phyloP scores from a whole-genome alignment of 2,113 vertebrate species.

The Todiramphus chloris region DNA sequence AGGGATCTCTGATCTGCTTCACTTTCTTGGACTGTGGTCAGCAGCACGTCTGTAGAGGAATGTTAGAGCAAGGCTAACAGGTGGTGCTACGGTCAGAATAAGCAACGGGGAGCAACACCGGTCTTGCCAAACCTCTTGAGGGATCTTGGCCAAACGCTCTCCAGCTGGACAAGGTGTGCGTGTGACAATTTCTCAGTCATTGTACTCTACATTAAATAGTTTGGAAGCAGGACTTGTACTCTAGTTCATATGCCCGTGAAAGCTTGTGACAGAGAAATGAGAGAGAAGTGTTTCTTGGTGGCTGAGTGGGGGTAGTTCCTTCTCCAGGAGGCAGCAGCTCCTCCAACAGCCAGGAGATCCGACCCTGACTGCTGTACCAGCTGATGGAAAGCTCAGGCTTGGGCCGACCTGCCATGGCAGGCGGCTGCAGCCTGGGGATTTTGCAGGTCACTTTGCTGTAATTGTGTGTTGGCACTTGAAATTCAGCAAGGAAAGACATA shows the following conservation, averaged over 20 bases:
- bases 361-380: neutral
- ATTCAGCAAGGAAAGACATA: slow-evolving; percentile 33
- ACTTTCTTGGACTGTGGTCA: neutral
- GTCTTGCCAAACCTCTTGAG: neutral
- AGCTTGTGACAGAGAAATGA: neutral
- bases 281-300: neutral
- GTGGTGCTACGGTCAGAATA: neutral
- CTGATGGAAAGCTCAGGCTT: neutral
- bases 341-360: neutral
- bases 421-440: neutral
- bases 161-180: too few species aligned
- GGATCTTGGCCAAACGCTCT: rapidly evolving
- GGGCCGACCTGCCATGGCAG: neutral
- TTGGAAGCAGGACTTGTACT: neutral
- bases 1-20: neutral
- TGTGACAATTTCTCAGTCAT: neutral
- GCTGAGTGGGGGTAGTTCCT: neutral
- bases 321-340: neutral
- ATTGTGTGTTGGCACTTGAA: slow-evolving; percentile 39
- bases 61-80: neutral
- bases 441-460: neutral
- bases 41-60: neutral
- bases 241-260: neutral
- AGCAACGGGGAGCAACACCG: neutral
- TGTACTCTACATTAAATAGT: rapidly evolving